Conservation (phyloP, 2,797 vertebrate genomes). For the Margarornis squamiger region DNA sequence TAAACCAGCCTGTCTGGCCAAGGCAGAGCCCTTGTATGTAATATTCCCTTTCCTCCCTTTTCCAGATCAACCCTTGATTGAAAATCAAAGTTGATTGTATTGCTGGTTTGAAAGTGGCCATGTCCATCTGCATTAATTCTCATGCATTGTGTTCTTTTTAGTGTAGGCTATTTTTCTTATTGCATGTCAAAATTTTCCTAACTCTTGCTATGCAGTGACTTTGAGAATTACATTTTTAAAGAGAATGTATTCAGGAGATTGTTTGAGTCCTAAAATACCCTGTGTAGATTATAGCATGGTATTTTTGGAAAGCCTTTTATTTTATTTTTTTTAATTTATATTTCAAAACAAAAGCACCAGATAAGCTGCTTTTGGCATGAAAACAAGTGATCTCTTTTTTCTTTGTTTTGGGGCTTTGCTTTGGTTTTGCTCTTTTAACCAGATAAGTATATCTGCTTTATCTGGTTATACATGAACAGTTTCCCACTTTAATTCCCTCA, state of each 20-base stretch:
- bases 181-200: slow-evolving; percentile 36
- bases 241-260: neutral
- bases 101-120: slow-evolving; percentile 13
- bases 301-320: neutral
- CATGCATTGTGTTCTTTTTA: neutral
- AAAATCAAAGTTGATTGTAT: slow-evolving; percentile 60
- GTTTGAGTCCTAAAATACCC: neutral
- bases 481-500: neutral
- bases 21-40: neutral
- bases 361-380: neutral
- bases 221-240: neutral
- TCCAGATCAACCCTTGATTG: slow-evolving; percentile 54
- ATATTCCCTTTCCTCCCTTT: neutral
- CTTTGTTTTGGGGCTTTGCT: neutral
- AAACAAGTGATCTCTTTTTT: neutral
- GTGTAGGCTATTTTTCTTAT: neutral
- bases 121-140: slow-evolving; percentile 40
- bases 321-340: neutral
- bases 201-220: slow-evolving; percentile 10
- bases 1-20: neutral
- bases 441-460: neutral
- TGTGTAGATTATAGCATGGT: neutral
- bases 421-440: neutral
- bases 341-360: neutral
- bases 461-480: neutral